Percentiles rank a stretch among this genome's conserved stretches.
Conservation (phyloP, 2,797 vertebrate species). For the Bothrops alternatus region DNA sequence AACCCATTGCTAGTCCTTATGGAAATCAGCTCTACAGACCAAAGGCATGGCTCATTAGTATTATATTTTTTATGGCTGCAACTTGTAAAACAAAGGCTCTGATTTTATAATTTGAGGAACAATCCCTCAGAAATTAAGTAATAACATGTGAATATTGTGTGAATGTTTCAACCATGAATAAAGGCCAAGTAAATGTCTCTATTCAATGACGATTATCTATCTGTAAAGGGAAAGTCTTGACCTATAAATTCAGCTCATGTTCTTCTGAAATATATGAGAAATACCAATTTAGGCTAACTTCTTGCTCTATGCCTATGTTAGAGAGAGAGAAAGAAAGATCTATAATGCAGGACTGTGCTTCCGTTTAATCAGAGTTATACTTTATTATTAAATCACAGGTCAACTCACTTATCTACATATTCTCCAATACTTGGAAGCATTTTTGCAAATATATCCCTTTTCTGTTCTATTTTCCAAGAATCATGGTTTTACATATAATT, state of each 20-base stretch:
- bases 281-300: not conserved
- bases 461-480: not conserved
- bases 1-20: not conserved
- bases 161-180: not conserved
- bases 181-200: not conserved
- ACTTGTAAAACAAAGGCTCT: not conserved
- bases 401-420: not conserved
- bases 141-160: not conserved
- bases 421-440: not conserved
- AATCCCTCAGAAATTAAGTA: not conserved
- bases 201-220: not conserved
- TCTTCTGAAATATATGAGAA: not conserved
- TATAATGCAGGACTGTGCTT: not conserved
- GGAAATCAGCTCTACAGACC: not conserved
- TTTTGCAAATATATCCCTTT: not conserved
- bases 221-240: not conserved
- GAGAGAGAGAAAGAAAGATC: not conserved
- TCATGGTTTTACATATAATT: not conserved
- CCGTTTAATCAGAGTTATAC: not conserved
- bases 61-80: not conserved
- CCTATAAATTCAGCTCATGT: not conserved
- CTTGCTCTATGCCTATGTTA: not conserved
- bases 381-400: not conserved
- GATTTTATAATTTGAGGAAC: not conserved
- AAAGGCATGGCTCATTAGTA: not conserved